Evolutionary conservation across 2,888 invertebrate species (phyloP), one percentile per base, ranked within the genome.

Genomic region (Thera britannica): DNA sequence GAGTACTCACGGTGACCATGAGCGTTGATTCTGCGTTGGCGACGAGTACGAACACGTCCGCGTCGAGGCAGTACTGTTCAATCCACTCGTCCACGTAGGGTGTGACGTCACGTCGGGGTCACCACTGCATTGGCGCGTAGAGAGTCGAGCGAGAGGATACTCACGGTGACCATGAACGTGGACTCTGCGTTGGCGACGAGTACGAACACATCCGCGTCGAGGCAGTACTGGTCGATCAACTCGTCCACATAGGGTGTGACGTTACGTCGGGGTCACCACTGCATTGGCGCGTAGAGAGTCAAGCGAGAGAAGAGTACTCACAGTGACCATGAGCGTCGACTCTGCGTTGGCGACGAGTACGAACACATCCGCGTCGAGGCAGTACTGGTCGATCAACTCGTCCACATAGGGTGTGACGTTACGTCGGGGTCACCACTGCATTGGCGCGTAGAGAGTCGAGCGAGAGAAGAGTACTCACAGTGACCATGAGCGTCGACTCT

Each of bases 161-260:
- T 94, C 89, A 98, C 99, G 6, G 99, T 99, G 80, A 99, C 97
- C 96, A 99, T 99, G 77, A 99, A 96, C 52, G 64, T 65, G n/a
- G 99, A 99, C 93, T 99, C 99, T 0, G 99, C 98, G 94, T 99
- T 99, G 41, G 98, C 98, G 36, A 99, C 99, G 57, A 99, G 95
- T 67, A 99, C 99, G 93, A 99, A 99, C 5, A 99, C 99, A 93
- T 99, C 99, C 0, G 99, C 99, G 92, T 99, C 99, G 65, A 99
- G 94, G 88, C 99, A 99, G 94, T 99, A 98, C 90, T 98, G 97
- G 93, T 99, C 99, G 84, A 99, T 99, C 99, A 99, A 99, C 87
- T 97, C 97, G 89, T 99, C 99, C 65, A 99, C 95, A 94, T 99
- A 99, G 38, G 98, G 98, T 4, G 99, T 98, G 0, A 99, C 98